Evolutionary conservation across 1,140 invertebrate species (phyloP), one percentile per base, ranked within the genome.

Genomic region (Ostrea denselamellosa): DNA sequence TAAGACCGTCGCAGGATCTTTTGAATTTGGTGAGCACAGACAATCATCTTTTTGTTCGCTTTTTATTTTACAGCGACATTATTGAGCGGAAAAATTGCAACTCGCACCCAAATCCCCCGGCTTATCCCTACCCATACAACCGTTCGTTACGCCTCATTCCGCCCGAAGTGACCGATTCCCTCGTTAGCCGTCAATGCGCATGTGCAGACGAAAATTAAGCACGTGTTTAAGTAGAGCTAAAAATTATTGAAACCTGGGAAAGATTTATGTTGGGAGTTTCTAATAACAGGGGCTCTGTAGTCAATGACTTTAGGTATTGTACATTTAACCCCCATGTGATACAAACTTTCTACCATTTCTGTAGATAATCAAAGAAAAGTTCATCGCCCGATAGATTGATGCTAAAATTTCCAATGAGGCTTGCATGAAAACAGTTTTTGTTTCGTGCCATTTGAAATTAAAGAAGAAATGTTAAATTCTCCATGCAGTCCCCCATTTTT

Each of bases 201-300:
- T 25, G 68, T 25, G 68, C 68, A 25, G 68, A 77, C 22, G 68
- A 77, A 77, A 34, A 77, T 77, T 25, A 77, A 77, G 28, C 68
- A 77, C 68, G 68, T 77, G 68, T 28, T 77, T 77, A 14, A 77
- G 22, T 77, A 34, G 68, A 25, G 68, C 12, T 14, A 77, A 71
- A 12, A 71, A 25, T 28, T 77, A 62, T 77, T 77, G 68, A 77
- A 77, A 77, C 68, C 68, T 34, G 22, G 68, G 25, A 77, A 77
- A 77, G 68, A 77, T 77, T 77, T 77, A 77, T 77, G 68, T 77
- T 14, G 5, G n/a, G 22, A 77, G 28, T 10, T 44, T 44, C 14
- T 77, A 77, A 77, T 14, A 44, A 22, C 25, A 10, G 22, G 28
- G 9, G 25, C 28, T 77, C 68, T 77, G 28, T 77, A 28, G 68